Evolutionary conservation across 30 jellyfish, hydroid and myxozoan species (phyloP), one percentile per base, ranked within the genome.

Genomic region (Hydractinia echinata): DNA sequence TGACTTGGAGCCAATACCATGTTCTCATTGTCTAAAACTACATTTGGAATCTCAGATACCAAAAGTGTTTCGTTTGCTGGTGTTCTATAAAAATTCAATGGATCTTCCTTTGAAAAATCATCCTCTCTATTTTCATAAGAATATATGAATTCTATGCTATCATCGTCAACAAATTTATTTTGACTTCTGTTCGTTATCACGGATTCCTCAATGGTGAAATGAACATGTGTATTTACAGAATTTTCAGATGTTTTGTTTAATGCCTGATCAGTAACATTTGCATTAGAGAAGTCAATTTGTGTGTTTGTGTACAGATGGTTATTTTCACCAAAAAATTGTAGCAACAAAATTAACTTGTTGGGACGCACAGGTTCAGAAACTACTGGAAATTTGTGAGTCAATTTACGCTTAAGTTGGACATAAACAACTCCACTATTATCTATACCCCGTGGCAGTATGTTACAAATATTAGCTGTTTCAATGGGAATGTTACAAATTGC

Each of bases 401-500:
- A 8, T 5, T 76, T 76, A 0, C 79, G 3, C 54, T 76, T 76
- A 55, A 76, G 55, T 5, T 76, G 4, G 4, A 76, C 30, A 3
- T 1, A 30, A 10, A 76, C 5, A 1, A 76, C 84, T 1, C 76
- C 76, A 3, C 79, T 4, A 51, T 4, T 3, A 55, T 76, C 51
- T 2, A 0, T 20, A 5, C 53, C 8, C 4, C 84, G 51, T 4
- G 84, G 84, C 1, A 76, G 8, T 8, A 5, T 58, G 0, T 76
- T 8, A 55, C 84, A 76, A 18, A 76, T 76, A 5, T 55, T 50
- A 15, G 76, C 18, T 15, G 14, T 11, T 14, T 76, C 83, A 51
- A 76, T 51, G 51, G 83, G 83, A 51, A 76, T 5, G 53, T 76
- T 76, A 21, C 83, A 76, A 9, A 76, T 53, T 16, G 76, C 15